These are phyloP conservation scores for Rhineura floridana DNA, from an alignment of 2,113 vertebrate genomes.

Conservation along the genomic window DNA sequence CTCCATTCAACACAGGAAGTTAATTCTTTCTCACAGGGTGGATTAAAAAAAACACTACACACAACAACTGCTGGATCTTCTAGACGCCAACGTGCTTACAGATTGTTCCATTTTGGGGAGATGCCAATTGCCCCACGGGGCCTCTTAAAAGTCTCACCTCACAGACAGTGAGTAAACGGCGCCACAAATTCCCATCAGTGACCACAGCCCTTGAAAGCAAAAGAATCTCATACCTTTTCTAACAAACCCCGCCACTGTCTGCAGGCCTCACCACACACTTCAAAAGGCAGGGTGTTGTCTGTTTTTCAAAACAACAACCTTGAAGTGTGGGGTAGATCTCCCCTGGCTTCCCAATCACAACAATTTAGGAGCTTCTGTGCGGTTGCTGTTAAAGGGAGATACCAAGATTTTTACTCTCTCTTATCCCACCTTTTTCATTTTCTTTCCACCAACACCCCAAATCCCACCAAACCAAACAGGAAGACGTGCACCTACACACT, in stretches of 20 bases:
- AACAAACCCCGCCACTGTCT: background rate
- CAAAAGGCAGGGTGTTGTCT: background rate
- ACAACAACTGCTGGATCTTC: background rate
- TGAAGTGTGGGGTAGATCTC: constrained; percentile 41
- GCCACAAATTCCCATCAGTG: constrained; percentile 31
- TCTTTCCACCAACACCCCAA: background rate
- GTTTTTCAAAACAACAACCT: constrained; percentile 14
- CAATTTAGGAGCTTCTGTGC: constrained; percentile 46
- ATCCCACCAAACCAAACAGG: background rate
- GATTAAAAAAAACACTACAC: background rate
- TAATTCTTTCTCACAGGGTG: background rate
- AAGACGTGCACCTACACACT: too few species aligned
- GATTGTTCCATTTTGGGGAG: background rate
- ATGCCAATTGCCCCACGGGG: background rate
- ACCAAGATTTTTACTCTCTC: background rate
- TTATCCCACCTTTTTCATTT: background rate
- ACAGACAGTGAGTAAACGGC: constrained; percentile 32
- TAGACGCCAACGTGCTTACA: constrained; percentile 11
- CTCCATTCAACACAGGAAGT: background rate
- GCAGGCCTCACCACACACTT: constrained; percentile 44
- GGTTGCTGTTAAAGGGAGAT: background rate
- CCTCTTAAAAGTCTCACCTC: background rate
- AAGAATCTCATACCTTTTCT: background rate
- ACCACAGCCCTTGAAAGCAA: constrained; percentile 3
- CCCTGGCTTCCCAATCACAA: too few species aligned